Evolutionary conservation across 2,113 vertebrate species (phyloP).

Genomic region (Pedionomus torquatus): DNA sequence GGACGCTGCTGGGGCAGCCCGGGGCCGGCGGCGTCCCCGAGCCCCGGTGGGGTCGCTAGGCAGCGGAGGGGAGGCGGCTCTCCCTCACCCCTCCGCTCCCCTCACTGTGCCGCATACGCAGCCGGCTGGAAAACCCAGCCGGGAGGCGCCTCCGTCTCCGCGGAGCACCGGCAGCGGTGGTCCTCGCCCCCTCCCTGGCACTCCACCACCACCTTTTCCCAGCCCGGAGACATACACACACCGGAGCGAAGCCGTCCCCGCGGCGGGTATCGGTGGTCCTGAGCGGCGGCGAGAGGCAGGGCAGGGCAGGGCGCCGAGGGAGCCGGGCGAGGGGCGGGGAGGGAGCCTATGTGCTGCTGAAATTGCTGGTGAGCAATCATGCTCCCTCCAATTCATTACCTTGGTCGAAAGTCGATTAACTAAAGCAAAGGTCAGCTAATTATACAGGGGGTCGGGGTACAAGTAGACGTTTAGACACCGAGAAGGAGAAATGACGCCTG

Average conservation of each 20-base stretch:
- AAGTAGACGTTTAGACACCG: background rate
- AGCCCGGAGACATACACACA: background rate
- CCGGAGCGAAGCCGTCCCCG: background rate
- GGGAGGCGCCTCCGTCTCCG: background rate
- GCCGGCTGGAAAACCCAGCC: background rate
- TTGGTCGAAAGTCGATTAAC: slow-evolving; percentile 29
- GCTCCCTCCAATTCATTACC: slow-evolving; percentile 1
- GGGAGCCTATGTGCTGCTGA: background rate
- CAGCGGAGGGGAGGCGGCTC: background rate
- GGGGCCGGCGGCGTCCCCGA: background rate
- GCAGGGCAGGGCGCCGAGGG: background rate
- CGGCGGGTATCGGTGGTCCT: background rate
- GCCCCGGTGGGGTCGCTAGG: background rate
- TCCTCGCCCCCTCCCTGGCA: fast-evolving
- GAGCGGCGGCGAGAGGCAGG: background rate
- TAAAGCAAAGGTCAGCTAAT: slow-evolving; percentile 57
- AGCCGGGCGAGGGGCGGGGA: background rate
- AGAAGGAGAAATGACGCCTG: background rate
- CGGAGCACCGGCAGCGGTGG: background rate
- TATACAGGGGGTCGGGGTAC: background rate
- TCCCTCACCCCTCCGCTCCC: background rate
- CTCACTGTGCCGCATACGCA: background rate
- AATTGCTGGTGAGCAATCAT: background rate
- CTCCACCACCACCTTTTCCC: background rate
- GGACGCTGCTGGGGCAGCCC: background rate